Evolutionary conservation across 2,113 vertebrate genomes (phyloP).

Genomic region (Fregata magnificens): DNA sequence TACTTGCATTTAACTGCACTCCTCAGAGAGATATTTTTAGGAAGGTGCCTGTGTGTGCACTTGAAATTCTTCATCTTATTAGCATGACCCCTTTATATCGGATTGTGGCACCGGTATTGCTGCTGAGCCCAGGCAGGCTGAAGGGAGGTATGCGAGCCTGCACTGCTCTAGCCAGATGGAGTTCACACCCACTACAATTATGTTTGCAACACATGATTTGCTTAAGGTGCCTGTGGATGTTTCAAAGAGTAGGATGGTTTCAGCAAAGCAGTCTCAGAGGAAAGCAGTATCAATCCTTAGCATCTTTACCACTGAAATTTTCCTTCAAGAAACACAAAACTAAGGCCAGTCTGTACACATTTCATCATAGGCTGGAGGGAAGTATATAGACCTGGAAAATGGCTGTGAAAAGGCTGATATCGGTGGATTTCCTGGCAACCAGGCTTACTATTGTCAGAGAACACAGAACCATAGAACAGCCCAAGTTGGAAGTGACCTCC

Average conservation of each 20-base stretch:
- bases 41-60: not conserved
- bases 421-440: not conserved
- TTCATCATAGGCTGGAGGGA: not conserved
- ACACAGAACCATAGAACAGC: not conserved
- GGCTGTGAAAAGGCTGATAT: not conserved
- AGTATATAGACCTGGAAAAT: not conserved
- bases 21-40: not conserved
- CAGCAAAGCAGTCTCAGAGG: not conserved
- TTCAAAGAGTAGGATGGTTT: conserved; percentile 31
- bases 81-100: not conserved
- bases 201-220: conserved; percentile 58
- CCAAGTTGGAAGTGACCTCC: not conserved
- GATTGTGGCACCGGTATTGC: not conserved
- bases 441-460: not conserved
- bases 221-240: conserved; percentile 41
- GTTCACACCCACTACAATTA: conserved; percentile 65
- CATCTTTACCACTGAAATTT: not conserved
- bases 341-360: not conserved
- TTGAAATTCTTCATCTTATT: not conserved
- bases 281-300: not conserved
- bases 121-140: not conserved
- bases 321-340: not conserved
- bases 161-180: conserved; percentile 44
- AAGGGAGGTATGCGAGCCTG: not conserved
- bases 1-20: not conserved